Conservation (phyloP, 2,113 vertebrate species). For the Nothocercus julius region DNA sequence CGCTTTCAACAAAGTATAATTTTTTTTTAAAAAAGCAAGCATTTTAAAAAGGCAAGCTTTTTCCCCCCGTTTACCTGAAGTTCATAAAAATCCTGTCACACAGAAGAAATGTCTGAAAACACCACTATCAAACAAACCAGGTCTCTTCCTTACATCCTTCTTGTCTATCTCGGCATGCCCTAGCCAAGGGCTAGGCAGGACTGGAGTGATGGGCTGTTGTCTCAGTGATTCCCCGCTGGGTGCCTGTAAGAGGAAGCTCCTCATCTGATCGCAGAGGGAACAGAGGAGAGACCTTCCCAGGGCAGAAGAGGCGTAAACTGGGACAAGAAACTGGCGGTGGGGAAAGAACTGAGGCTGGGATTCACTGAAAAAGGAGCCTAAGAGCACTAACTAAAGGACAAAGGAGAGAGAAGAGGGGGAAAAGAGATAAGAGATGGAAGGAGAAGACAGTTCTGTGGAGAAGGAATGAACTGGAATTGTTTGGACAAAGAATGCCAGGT, state of each 20-base stretch:
- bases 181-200: not conserved
- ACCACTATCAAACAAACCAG: not conserved
- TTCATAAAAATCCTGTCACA: not conserved
- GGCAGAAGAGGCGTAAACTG: not conserved
- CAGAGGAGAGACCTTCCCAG: not conserved
- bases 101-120: not conserved
- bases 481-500: not conserved
- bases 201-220: not conserved
- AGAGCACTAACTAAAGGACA: not conserved
- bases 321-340: not conserved
- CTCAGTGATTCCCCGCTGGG: not conserved
- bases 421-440: not conserved
- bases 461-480: not conserved
- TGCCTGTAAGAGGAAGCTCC: not conserved
- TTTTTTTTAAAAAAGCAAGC: not conserved
- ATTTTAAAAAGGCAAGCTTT: not conserved
- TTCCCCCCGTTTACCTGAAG: not conserved
- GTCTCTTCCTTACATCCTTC: not conserved
- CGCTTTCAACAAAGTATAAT: not conserved
- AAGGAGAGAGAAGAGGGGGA: not conserved
- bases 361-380: not conserved
- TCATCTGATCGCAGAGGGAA: not conserved
- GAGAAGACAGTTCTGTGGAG: not conserved
- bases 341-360: not conserved
- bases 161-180: not conserved